A percentile compares a stretch with the other conserved stretches of the same genome.
These are phyloP conservation scores for Rhinichthys klamathensis DNA, from an alignment of 2,113 vertebrate species.

Conservation along the genomic window DNA sequence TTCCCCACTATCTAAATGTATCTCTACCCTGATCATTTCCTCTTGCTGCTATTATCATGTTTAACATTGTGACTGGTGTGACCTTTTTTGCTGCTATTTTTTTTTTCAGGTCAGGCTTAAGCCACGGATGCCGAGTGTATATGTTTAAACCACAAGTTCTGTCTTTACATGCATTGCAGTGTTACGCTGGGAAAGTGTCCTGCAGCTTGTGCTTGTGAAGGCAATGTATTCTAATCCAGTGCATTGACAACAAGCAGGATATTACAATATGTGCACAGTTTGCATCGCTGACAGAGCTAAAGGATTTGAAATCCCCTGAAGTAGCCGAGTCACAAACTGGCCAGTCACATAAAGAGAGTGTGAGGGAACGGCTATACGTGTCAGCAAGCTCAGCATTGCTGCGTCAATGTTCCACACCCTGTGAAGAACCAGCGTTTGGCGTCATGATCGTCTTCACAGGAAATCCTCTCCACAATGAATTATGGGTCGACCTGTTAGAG, in stretches of 20 bases:
- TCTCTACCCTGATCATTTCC: neutral
- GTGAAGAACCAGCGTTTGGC: neutral
- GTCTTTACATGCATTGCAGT: neutral
- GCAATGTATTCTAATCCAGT: neutral
- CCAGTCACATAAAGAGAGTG: neutral
- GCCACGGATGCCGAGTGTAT: neutral
- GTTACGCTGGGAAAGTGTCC: neutral
- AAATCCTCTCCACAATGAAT: slow-evolving; percentile 35
- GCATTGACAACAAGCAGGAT: neutral
- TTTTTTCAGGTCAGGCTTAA: neutral
- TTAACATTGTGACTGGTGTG: neutral
- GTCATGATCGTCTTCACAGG: neutral
- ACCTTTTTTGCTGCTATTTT: neutral
- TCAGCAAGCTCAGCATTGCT: neutral
- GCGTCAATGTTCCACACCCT: neutral
- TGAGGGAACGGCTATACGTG: neutral
- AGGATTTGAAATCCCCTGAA: neutral
- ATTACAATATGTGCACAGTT: neutral
- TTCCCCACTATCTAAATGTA: neutral
- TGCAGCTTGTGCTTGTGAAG: neutral
- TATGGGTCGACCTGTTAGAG: neutral
- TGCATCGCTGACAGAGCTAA: neutral
- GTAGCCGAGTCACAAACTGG: neutral
- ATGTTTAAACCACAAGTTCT: neutral
- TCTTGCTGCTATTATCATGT: neutral